Evolutionary conservation across 2,113 vertebrate species (phyloP), one percentile per base, ranked within the genome.

Genomic region (Aphyosemion australe): DNA sequence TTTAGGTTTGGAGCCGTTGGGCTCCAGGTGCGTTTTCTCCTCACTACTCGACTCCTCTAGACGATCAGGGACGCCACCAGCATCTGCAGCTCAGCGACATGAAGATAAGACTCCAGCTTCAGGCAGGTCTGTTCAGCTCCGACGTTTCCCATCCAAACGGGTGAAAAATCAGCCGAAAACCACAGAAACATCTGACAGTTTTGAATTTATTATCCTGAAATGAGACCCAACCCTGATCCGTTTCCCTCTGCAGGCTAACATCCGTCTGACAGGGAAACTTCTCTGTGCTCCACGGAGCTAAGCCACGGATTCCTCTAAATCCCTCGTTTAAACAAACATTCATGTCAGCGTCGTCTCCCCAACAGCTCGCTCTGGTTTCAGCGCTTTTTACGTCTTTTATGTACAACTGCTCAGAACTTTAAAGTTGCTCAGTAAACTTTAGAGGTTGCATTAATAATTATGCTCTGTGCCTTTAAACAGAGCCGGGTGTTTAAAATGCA

Each of bases 1-100:
- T n/a, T n/a, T n/a, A 37, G 1, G 34, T 6, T 2, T 37, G 34
- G 1, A 5, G 34, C 34, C 7, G 34, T 37, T 37, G 46, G 50
- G 66, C 64, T 74, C 65, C 77, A 73, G 77, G 57, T 83, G 78
- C 47, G 70, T 2, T 10, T 2, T 19, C 1, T 7, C 32, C 37
- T n/a, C 43, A 56, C 41, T 19, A 50, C 20, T 52, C 18, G 20
- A 15, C 18, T 10, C 19, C 6, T 43, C 26, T 26, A 56, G 26
- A 61, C 37, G 0, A 43, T 6, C 50, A 46, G 65, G 1, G 39
- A 63, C 19, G 68, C 68, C 19, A 53, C 54, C 77, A 62, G 74
- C 68, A 56, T 56, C 51, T 47, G 3, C 18, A 39, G 19, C 11
- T 49, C 75, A 32, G 3, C 0, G 26, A 65, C 47, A 20, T 39